Base-by-base conservation (phyloP, 2,888 invertebrate genomes). In the Drosophila eohydei region DNA sequence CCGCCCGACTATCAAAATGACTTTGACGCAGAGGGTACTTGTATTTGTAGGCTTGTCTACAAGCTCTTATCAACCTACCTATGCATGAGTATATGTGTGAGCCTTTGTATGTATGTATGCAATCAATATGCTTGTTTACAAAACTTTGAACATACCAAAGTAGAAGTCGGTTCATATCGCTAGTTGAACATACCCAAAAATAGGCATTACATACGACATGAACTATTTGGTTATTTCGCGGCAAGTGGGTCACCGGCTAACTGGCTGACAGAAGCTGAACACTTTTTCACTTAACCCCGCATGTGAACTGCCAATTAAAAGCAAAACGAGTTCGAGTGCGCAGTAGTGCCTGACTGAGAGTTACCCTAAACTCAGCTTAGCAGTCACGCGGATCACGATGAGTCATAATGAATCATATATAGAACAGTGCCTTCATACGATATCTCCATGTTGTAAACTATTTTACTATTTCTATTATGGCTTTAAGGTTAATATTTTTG, bases 131-230 rank as follows among this genome's bases (percentile, higher is more conserved):
- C 82, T 67, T 80, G 85, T 76, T 68, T 78, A 70, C 62, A 74
- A 54, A 59, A 66, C 67, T 58, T 71, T 43, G 40, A 74, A 54
- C 72, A 83, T 28, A 52, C 44, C 65, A 54, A 66, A 58, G 55
- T 40, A 36, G 5, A 52, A 63, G 59, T 75, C 63, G 79, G 55
- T 64, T 36, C 59, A 32, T 76, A 78, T 78, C 71, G 55, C 64
- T 38, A 48, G 43, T 51, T 28, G 62, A 83, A 50, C 54, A 50
- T 56, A 36, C 21, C 81, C 77, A 55, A 74, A 83, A 83, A 88
- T 88, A 88, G 86, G 26, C 65, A 87, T 83, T 83, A 78, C 88
- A 65, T 71, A 79, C 50, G 40, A 76, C 88, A 71, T 50, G 72
- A 41, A 40, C 46, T 34, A 44, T 41, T 38, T 12, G 66, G 52